Conservation (phyloP, 1,140 invertebrate species). For the Drosophila miranda region DNA sequence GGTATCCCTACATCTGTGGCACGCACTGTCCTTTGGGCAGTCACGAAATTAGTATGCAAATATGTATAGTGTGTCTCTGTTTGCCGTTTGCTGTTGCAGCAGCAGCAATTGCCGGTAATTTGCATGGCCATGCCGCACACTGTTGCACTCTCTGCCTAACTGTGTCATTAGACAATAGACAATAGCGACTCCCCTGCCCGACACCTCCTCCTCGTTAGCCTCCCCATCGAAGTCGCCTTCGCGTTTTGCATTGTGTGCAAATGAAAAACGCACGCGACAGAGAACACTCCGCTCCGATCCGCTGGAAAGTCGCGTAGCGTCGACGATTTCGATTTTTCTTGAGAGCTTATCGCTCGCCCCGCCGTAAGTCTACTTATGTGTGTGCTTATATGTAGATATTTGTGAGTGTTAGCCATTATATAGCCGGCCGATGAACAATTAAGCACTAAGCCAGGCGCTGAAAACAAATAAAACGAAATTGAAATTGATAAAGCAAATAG, state of each 20-base stretch:
- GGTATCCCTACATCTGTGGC: no score
- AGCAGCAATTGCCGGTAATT: conserved; percentile 63
- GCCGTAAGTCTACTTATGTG: neutral
- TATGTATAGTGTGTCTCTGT: conserved; percentile 1
- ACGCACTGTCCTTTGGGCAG: no score
- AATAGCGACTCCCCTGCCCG: neutral
- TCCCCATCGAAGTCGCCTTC: conserved; percentile 20
- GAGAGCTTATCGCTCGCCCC: conserved; percentile 31
- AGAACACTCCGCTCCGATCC: conserved; percentile 29
- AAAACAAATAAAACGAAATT: conserved; percentile 28
- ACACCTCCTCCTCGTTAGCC: neutral
- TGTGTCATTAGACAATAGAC: conserved; percentile 56
- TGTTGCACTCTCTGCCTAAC: conserved; percentile 24
- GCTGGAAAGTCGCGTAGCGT: conserved; percentile 20
- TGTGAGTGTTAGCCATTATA: conserved; percentile 44
- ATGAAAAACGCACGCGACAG: conserved; percentile 64
- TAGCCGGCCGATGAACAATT: conserved; percentile 39
- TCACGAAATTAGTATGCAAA: no score
- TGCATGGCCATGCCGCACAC: conserved; percentile 51
- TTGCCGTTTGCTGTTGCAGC: neutral
- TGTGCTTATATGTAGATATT: neutral
- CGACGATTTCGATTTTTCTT: conserved; percentile 50
- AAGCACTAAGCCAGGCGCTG: conserved; percentile 44
- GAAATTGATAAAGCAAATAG: conserved; percentile 37
- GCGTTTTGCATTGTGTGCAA: conserved; percentile 54